Percentiles rank a stretch among this genome's conserved stretches.
Evolutionary conservation across 1,140 invertebrate genomes (phyloP).

Genomic region (Chelonus insularis): DNA sequence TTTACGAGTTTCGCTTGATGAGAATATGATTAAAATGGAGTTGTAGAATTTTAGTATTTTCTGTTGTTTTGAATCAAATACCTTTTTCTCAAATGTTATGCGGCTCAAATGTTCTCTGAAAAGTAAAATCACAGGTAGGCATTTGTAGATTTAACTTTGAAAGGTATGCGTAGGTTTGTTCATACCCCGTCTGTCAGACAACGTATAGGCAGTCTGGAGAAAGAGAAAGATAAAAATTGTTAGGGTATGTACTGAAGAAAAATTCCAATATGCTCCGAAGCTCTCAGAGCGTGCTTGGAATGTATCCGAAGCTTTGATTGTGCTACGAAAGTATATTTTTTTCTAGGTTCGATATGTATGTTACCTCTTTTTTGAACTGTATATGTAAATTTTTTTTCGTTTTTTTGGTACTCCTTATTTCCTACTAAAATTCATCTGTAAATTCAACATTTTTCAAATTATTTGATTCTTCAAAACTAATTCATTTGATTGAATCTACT

Average conservation of each 20-base stretch:
- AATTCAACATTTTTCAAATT: too few relatives aligned
- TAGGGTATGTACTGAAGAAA: slow-evolving; percentile 36
- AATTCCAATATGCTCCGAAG: slow-evolving; percentile 51
- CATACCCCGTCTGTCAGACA: slow-evolving; percentile 33
- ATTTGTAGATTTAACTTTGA: slow-evolving; percentile 1
- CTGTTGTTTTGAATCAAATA: neutral
- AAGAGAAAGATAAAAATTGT: slow-evolving; percentile 24
- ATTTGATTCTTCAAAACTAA: too few relatives aligned
- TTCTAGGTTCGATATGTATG: too few relatives aligned
- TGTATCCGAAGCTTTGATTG: slow-evolving; percentile 49
- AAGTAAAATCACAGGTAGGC: slow-evolving; percentile 16
- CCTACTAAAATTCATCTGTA: too few relatives aligned
- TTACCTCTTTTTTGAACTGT: slow-evolving; percentile 29
- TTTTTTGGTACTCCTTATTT: too few relatives aligned
- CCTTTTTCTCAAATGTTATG: neutral
- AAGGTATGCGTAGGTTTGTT: slow-evolving; percentile 28
- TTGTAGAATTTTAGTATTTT: neutral
- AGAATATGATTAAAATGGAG: too few relatives aligned
- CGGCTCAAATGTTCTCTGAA: neutral
- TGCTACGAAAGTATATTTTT: slow-evolving; percentile 50
- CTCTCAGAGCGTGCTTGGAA: slow-evolving; percentile 45
- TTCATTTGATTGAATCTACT: too few relatives aligned
- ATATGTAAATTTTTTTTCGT: slow-evolving; percentile 4
- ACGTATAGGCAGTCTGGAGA: slow-evolving; percentile 2
- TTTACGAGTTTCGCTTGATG: too few relatives aligned